A percentile compares a stretch with the other conserved stretches of the same genome.
Evolutionary conservation across 2,888 invertebrate species (phyloP).

Genomic region (Alitta virens): DNA sequence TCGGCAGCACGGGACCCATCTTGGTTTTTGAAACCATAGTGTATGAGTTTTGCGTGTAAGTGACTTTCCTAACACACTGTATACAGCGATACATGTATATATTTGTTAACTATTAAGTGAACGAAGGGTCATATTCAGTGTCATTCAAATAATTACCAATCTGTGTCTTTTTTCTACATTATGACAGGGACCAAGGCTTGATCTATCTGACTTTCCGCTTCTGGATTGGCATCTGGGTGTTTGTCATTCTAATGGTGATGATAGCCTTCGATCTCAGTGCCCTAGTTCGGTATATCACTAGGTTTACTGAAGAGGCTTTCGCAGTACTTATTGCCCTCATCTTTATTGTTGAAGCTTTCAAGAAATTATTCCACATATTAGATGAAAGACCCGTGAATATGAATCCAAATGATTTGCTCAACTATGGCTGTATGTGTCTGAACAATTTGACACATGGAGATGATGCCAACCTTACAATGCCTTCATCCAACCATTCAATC

Average conservation of each 20-base stretch:
- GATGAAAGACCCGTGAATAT: constrained; percentile 29
- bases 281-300: constrained; percentile 93
- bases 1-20: constrained; percentile 55
- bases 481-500: too few species aligned
- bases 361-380: constrained; percentile 75
- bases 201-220: constrained; percentile 91
- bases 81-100: too few species aligned
- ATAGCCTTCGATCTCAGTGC: constrained; percentile 95
- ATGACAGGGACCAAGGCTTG: constrained; percentile 64
- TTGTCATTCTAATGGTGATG: constrained; percentile 77
- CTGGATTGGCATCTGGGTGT: constrained; percentile 96
- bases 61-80: constrained; percentile 1
- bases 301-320: constrained; percentile 98
- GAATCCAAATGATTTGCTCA: not conserved
- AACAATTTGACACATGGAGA: too few species aligned
- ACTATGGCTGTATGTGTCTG: not conserved
- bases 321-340: constrained; percentile 96
- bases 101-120: too few species aligned
- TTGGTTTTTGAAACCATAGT: constrained; percentile 56
- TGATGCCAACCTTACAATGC: too few species aligned
- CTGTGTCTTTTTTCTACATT: not conserved
- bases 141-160: too few species aligned
- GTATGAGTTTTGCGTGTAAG: constrained; percentile 35
- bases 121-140: too few species aligned
- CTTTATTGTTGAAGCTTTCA: constrained; percentile 96